A percentile compares a stretch with the other conserved stretches of the same genome.
phyloP scores from a whole-genome alignment of 1,140 invertebrate genomes.

The Lamellibrachia luymesi region DNA sequence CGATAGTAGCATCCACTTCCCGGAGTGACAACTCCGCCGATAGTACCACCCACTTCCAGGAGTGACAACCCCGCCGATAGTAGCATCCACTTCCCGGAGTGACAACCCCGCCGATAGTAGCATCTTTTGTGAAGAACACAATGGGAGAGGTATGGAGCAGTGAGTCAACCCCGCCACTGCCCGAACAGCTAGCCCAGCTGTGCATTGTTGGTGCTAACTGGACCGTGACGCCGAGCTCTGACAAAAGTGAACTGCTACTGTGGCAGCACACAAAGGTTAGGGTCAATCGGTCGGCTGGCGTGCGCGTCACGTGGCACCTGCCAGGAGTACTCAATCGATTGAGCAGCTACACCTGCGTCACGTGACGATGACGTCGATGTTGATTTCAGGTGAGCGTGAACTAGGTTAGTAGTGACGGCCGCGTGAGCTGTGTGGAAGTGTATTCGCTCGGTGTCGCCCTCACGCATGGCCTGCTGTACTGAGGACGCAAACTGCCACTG shows the following conservation, averaged over 20 bases:
- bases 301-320: neutral
- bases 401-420: neutral
- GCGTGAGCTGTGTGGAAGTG: neutral
- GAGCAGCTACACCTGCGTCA: neutral
- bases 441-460: neutral
- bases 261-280: neutral
- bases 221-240: neutral
- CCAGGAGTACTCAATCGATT: neutral
- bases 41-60: no score
- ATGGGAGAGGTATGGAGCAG: no score
- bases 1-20: no score
- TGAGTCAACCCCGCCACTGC: slow-evolving; percentile 57
- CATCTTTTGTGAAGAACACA: no score
- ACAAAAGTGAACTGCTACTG: neutral
- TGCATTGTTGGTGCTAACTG: slow-evolving; percentile 83
- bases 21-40: no score
- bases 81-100: no score
- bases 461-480: neutral
- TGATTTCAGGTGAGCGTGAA: neutral
- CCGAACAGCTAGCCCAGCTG: slow-evolving; percentile 66
- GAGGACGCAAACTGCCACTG: neutral
- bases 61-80: no score
- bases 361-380: neutral
- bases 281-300: neutral
- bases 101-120: no score